These are phyloP conservation scores for Pachydiplax longipennis DNA, from an alignment of 2,888 invertebrate genomes.

Conservation along the genomic window DNA sequence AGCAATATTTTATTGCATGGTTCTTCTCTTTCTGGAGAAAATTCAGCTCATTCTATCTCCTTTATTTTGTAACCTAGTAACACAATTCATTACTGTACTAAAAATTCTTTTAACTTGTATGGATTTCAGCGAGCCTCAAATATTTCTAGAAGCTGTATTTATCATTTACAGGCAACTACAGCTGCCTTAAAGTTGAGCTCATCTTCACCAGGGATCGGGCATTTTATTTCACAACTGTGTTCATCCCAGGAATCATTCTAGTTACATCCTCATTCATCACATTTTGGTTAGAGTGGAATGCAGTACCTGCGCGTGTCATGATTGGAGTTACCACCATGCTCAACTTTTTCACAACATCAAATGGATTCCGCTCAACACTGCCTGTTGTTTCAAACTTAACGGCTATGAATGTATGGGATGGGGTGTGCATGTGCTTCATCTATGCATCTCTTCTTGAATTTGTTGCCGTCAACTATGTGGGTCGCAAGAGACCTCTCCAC, in stretches of 20 bases:
- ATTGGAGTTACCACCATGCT: conserved; percentile 97
- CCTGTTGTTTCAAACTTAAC: conserved; percentile 94
- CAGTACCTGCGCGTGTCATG: conserved; percentile 95
- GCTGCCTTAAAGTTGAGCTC: conserved; percentile 92
- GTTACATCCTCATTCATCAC: conserved; percentile 97
- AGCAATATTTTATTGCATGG: background rate
- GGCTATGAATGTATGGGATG: conserved; percentile 97
- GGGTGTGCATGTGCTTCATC: conserved; percentile 96
- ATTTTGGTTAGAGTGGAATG: conserved; percentile 98
- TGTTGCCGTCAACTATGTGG: conserved; percentile 94
- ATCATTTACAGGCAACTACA: conserved; percentile 83
- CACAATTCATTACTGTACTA: background rate
- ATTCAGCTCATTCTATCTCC: background rate
- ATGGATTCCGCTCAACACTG: conserved; percentile 88
- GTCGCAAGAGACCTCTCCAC: conserved; percentile 86
- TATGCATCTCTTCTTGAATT: conserved; percentile 93
- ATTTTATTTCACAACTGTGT: conserved; percentile 96
- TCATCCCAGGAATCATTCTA: conserved; percentile 95
- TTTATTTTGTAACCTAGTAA: background rate
- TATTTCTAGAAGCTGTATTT: background rate
- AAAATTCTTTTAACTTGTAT: background rate
- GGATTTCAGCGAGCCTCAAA: background rate
- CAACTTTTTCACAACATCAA: conserved; percentile 97
- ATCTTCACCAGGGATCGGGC: conserved; percentile 94
- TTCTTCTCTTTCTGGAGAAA: background rate